Conservation (phyloP, 2,888 invertebrate genomes). For the Drepanosiphum platanoidis region DNA sequence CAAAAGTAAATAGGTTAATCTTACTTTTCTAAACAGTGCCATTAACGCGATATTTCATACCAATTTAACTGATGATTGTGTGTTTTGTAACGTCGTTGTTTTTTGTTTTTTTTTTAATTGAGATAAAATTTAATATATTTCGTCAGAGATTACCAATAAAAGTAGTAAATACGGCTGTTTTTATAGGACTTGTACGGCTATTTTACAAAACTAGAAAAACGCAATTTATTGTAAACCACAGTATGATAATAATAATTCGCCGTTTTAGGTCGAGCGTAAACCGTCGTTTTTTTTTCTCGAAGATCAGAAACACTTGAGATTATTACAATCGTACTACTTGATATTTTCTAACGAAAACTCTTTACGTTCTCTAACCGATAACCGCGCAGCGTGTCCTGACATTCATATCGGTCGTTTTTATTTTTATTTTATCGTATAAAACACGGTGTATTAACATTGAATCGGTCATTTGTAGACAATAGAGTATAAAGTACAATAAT, state of each 20-base stretch:
- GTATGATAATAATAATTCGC: neutral
- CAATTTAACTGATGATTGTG: neutral
- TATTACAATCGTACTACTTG: neutral
- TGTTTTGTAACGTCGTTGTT: neutral
- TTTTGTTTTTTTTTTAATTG: neutral
- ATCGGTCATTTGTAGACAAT: neutral
- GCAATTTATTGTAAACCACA: neutral
- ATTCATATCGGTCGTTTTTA: neutral
- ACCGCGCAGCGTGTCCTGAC: neutral
- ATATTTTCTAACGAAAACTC: neutral
- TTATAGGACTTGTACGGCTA: neutral
- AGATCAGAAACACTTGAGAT: neutral
- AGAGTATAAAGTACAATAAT: neutral
- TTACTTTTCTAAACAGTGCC: neutral
- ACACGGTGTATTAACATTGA: neutral
- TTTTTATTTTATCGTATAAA: neutral
- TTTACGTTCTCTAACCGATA: neutral
- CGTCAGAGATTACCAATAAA: conserved; percentile 1
- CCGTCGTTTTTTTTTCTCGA: neutral
- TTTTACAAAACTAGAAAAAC: neutral
- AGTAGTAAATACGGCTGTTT: neutral
- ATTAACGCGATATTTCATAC: neutral
- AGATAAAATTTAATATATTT: neutral
- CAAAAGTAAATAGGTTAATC: conserved; percentile 4
- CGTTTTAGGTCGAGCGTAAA: neutral